These are phyloP conservation scores for Ambastaia sidthimunki DNA, from an alignment of 2,797 vertebrate species.

Conservation along the genomic window DNA sequence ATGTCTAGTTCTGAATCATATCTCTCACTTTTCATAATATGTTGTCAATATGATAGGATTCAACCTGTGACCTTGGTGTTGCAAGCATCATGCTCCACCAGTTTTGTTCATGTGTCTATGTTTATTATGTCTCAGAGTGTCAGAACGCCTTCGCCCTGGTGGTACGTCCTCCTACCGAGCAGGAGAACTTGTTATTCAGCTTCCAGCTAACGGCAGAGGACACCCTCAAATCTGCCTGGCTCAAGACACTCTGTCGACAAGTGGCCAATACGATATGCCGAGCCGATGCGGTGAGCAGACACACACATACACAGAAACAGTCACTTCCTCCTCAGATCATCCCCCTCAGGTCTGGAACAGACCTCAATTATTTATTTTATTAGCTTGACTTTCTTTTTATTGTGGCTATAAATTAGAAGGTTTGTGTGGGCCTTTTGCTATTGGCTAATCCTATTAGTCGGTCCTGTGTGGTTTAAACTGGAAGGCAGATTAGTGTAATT, in stretches of 20 bases:
- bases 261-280: constrained; percentile 98
- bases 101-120: not conserved
- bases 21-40: too few relatives aligned
- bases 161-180: constrained; percentile 93
- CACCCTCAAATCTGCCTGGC: constrained; percentile 87
- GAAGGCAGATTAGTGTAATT: constrained; percentile 64
- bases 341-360: constrained; percentile 25
- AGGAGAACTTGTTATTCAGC: constrained; percentile 92
- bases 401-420: constrained; percentile 57
- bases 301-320: constrained; percentile 5
- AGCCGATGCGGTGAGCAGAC: constrained; percentile 89
- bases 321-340: constrained; percentile 39
- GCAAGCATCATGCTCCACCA: not conserved
- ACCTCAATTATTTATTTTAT: constrained; percentile 62
- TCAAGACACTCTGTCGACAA: constrained; percentile 90
- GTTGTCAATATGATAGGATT: too few relatives aligned
- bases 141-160: constrained; percentile 93
- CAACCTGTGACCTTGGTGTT: too few relatives aligned
- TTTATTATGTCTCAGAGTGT: constrained; percentile 81
- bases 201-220: constrained; percentile 93
- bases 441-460: constrained; percentile 62
- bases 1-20: too few relatives aligned
- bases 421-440: constrained; percentile 55
- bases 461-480: constrained; percentile 58
- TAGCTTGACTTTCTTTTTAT: constrained; percentile 57